A percentile compares a stretch with the other conserved stretches of the same genome.
Evolutionary conservation across 2,797 vertebrate species (phyloP).

Genomic region (Xiphorhynchus erythropygius): DNA sequence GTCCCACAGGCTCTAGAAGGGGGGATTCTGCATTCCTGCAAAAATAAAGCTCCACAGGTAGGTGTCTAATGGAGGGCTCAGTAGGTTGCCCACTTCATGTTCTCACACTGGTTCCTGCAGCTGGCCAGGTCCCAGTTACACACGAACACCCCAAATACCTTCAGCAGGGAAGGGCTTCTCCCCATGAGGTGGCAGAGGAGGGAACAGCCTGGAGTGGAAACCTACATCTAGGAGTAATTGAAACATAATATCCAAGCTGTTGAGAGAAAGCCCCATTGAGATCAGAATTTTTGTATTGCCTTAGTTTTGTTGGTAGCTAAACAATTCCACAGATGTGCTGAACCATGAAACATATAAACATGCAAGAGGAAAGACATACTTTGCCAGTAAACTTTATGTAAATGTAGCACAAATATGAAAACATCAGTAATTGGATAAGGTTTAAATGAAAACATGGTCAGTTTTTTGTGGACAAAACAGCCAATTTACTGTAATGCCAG

Average conservation of each 20-base stretch:
- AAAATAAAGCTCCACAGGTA: neutral
- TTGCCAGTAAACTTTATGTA: neutral
- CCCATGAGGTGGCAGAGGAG: neutral
- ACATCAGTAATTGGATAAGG: neutral
- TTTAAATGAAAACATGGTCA: neutral
- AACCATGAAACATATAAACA: neutral
- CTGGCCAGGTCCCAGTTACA: neutral
- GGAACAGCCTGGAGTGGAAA: neutral
- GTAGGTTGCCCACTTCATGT: neutral
- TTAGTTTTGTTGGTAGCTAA: neutral
- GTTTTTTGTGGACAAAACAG: neutral
- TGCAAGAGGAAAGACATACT: neutral
- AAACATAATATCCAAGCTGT: neutral
- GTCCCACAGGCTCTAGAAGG: neutral
- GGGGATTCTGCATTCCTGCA: neutral
- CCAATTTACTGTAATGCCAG: fast-evolving
- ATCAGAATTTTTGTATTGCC: neutral
- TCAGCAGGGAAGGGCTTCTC: neutral
- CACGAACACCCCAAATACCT: neutral
- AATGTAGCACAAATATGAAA: neutral
- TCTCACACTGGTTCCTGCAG: neutral
- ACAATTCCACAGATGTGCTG: neutral
- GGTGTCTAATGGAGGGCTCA: neutral
- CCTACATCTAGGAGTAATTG: neutral
- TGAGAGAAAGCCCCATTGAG: neutral